phyloP scores from a whole-genome alignment of 1,140 invertebrate genomes.

The Drosophila triauraria region DNA sequence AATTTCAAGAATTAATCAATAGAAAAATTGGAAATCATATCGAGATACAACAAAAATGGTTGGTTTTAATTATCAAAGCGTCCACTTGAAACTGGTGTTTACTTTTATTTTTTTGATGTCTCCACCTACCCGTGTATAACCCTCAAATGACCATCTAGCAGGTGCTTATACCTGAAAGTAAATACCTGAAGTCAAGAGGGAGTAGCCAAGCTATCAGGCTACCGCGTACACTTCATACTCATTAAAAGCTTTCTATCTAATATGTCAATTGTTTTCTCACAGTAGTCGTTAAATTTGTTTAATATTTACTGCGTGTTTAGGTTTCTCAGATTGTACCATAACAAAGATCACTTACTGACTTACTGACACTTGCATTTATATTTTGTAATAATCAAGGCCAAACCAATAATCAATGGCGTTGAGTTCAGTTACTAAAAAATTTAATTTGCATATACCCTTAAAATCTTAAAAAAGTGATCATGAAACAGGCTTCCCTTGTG shows the following conservation, averaged over 20 bases:
- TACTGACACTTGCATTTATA: background rate
- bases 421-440: too few species aligned
- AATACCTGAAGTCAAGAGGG: slow-evolving; percentile 11
- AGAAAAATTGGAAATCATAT: background rate
- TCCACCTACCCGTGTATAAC: background rate
- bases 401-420: too few species aligned
- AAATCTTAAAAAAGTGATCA: background rate
- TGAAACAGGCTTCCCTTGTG: background rate
- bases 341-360: slow-evolving; percentile 4
- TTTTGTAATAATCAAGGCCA: background rate
- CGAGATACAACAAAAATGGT: slow-evolving; percentile 1
- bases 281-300: background rate
- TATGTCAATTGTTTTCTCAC: slow-evolving; percentile 4
- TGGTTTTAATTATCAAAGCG: background rate
- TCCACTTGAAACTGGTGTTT: slow-evolving; percentile 10
- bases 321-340: background rate
- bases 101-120: slow-evolving; percentile 6
- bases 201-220: slow-evolving; percentile 10
- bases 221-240: background rate
- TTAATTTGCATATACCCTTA: background rate
- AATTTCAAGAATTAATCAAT: background rate
- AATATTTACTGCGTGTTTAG: background rate
- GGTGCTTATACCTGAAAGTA: background rate
- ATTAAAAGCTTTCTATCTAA: slow-evolving; percentile 22
- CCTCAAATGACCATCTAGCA: background rate